Evolutionary conservation across 2,888 invertebrate species (phyloP).

Genomic region (Thalpophila matura): DNA sequence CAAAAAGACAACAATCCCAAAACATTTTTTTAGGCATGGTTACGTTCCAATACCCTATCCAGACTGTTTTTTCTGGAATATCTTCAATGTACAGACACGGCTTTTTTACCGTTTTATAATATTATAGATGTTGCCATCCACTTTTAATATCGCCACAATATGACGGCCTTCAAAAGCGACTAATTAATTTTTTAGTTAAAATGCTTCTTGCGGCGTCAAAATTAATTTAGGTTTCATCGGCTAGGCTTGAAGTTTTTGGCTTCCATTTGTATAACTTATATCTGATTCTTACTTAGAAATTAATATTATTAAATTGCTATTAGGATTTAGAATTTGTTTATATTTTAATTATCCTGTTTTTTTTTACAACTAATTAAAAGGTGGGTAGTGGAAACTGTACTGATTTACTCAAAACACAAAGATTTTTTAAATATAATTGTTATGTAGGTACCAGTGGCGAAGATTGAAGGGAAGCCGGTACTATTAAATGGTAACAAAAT

Average conservation of each 20-base stretch:
- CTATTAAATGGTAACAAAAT: too few species aligned
- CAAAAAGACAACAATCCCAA: too few species aligned
- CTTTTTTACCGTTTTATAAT: too few species aligned
- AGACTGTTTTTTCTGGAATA: too few species aligned
- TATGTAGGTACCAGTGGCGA: too few species aligned
- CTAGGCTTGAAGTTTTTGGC: conserved; percentile 21
- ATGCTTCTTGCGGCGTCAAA: conserved; percentile 33
- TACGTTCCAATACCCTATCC: too few species aligned
- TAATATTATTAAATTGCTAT: not conserved
- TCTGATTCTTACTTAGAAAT: not conserved
- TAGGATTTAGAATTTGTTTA: not conserved
- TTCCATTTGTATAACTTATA: conserved; percentile 20
- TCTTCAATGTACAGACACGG: too few species aligned
- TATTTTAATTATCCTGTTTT: not conserved
- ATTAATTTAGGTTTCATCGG: conserved; percentile 36
- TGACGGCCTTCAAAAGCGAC: conserved; percentile 12
- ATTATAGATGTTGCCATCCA: conserved; percentile 7
- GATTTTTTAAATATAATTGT: too few species aligned
- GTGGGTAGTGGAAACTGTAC: too few species aligned
- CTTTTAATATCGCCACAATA: conserved; percentile 37
- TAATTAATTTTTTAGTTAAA: conserved; percentile 52
- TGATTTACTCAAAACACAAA: too few species aligned
- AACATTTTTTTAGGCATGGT: too few species aligned
- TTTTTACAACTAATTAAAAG: not conserved
- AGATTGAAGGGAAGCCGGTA: too few species aligned